A percentile compares a stretch with the other conserved stretches of the same genome.
These are phyloP conservation scores for Notoglanidium macrostoma DNA, from an alignment of 2,797 vertebrate species.

Conservation along the genomic window DNA sequence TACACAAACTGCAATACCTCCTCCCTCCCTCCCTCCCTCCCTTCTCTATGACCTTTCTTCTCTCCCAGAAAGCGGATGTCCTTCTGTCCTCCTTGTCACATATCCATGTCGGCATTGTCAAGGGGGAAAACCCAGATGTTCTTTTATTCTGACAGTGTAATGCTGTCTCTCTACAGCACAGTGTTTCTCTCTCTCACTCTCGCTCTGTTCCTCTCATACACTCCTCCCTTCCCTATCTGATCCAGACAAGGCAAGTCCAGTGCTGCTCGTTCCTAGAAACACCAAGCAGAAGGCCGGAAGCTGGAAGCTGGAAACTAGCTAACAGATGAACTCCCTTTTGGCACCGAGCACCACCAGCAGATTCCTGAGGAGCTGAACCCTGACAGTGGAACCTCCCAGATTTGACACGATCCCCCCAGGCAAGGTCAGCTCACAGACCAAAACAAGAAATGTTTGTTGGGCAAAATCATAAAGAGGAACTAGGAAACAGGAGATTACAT, in stretches of 20 bases:
- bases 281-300: constrained; percentile 38
- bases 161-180: constrained; percentile 45
- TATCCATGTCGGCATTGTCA: constrained; percentile 55
- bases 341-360: constrained; percentile 72
- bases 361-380: constrained; percentile 71
- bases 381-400: constrained; percentile 74
- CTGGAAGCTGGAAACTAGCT: constrained; percentile 52
- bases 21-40: not conserved
- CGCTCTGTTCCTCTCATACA: not conserved
- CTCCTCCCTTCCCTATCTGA: constrained; percentile 48
- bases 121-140: constrained; percentile 61
- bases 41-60: constrained; percentile 15
- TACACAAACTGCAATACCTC: constrained; percentile 3
- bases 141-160: constrained; percentile 46
- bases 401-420: constrained; percentile 73
- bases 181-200: constrained; percentile 7
- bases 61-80: constrained; percentile 45
- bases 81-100: constrained; percentile 50
- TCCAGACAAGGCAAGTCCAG: constrained; percentile 43
- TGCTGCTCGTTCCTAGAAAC: constrained; percentile 48
- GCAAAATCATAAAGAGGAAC: constrained; percentile 4
- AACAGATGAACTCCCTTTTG: constrained; percentile 73
- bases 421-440: constrained; percentile 66
- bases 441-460: constrained; percentile 59
- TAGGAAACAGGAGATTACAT: constrained; percentile 7